phyloP scores from a whole-genome alignment of 2,888 invertebrate species.

The Campoplex nolae region DNA sequence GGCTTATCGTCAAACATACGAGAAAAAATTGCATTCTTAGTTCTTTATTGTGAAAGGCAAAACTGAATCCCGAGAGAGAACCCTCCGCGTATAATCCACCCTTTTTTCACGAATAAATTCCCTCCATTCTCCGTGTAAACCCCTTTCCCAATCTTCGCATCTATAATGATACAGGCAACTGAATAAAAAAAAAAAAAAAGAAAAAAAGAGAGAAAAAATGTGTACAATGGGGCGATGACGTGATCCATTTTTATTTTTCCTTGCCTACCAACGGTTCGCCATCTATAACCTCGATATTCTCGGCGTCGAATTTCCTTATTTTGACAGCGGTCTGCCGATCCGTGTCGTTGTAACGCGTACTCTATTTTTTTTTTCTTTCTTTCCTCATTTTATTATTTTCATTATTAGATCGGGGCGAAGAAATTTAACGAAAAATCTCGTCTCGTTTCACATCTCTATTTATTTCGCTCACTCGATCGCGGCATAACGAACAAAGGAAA shows the following conservation, averaged over 20 bases:
- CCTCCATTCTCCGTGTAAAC: slow-evolving; percentile 42
- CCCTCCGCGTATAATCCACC: slow-evolving; percentile 42
- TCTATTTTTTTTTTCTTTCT: slow-evolving; percentile 25
- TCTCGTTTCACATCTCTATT: slow-evolving; percentile 60
- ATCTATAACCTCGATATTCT: slow-evolving; percentile 66
- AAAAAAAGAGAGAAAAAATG: background rate
- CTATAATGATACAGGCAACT: slow-evolving; percentile 66
- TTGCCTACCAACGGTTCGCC: slow-evolving; percentile 34
- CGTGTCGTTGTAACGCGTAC: slow-evolving; percentile 68
- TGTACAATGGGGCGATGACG: slow-evolving; percentile 54
- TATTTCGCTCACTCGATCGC: slow-evolving; percentile 66
- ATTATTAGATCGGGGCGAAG: slow-evolving; percentile 48
- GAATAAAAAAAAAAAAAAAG: slow-evolving; percentile 55
- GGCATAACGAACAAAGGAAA: slow-evolving; percentile 63
- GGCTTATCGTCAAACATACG: background rate
- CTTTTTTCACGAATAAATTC: slow-evolving; percentile 52
- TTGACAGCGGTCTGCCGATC: slow-evolving; percentile 83
- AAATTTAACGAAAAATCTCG: slow-evolving; percentile 62
- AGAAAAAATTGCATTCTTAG: slow-evolving; percentile 31
- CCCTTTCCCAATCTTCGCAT: slow-evolving; percentile 52
- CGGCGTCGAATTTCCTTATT: slow-evolving; percentile 82
- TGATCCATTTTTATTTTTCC: slow-evolving; percentile 52
- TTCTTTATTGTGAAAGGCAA: slow-evolving; percentile 29
- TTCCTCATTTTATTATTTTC: slow-evolving; percentile 26
- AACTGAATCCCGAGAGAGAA: slow-evolving; percentile 18